Base-by-base conservation (phyloP, 2,113 vertebrate species). In the Circaetus cinerascens region DNA sequence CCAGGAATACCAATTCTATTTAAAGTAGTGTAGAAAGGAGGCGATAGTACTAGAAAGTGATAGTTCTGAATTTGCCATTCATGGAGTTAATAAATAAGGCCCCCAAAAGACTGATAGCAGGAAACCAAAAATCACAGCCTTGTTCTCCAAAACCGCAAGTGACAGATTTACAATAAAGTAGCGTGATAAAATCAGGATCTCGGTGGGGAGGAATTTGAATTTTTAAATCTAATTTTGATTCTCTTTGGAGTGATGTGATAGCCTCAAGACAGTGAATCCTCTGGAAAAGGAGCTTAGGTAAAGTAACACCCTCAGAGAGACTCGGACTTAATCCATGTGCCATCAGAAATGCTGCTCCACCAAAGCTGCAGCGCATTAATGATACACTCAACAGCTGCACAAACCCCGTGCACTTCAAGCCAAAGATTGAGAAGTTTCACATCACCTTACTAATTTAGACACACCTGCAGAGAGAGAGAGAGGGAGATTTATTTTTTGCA, bases 181-280 rank as follows among this genome's bases (percentile, higher is more conserved):
- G 11, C 1, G 1, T 56, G 81, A 60, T 27, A 90, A 92, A 88
- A 88, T 64, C 64, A 69, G 56, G 22, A 60, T 80, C 38, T 55
- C 38, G 5, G 17, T 2, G 32, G 46, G 27, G 29, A 85, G 22
- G 40, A 81, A 72, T 78, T 22, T 18, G 34, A 56, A 71, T 46
- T 91, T 90, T 93, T 34, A 75, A 84, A 79, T 66, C 14, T 68
- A 76, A 68, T 93, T 95, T 88, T 90, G 29, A 22, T 56, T 74
- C 18, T 50, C 41, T 82, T 40, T 29, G 25, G 66, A 41, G 30
- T 15, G 30, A 59, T 34, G 20, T 3, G 27, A 79, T 60, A 86
- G 38, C 43, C 2, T 2, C 53, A 88, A 85, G 79, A 55, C 23
- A 26, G 38, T 2, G 23, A 87, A 71, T 36, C 46, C 60, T 88